Evolutionary conservation across 2,797 vertebrate genomes (phyloP).

Genomic region (Buphagus erythrorhynchus): DNA sequence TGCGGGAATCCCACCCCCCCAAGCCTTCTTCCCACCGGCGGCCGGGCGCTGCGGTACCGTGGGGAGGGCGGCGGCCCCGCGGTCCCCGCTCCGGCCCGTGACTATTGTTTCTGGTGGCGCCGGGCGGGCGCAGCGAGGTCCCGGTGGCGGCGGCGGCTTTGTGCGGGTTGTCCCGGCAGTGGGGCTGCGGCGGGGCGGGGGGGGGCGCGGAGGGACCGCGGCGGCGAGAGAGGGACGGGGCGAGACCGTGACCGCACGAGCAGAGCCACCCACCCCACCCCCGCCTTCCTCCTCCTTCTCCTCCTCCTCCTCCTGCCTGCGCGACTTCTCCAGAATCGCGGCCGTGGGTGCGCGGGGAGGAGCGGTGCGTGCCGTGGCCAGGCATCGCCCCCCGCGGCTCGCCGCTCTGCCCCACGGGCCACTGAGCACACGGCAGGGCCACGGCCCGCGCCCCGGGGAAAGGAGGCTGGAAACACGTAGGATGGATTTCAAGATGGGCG

Average conservation of each 20-base stretch:
- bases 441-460: background rate
- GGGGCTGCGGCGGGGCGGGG: background rate
- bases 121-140: background rate
- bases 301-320: background rate
- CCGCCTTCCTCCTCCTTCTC: background rate
- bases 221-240: background rate
- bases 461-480: rapidly evolving
- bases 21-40: too few species aligned
- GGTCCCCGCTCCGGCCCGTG: background rate
- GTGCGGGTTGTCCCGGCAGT: slow-evolving; percentile 22
- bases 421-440: background rate
- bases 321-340: slow-evolving; percentile 73
- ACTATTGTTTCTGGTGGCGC: slow-evolving; percentile 40
- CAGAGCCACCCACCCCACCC: background rate
- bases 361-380: background rate
- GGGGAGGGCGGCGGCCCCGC: background rate
- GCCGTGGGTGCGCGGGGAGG: slow-evolving; percentile 13
- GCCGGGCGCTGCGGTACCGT: background rate
- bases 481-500: background rate
- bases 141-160: slow-evolving; percentile 15
- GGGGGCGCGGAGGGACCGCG: background rate
- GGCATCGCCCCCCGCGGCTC: background rate
- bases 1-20: too few species aligned
- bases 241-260: background rate
- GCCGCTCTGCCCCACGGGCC: background rate